Evolutionary conservation across 2,797 vertebrate species (phyloP).

Genomic region (Siniperca undulata): DNA sequence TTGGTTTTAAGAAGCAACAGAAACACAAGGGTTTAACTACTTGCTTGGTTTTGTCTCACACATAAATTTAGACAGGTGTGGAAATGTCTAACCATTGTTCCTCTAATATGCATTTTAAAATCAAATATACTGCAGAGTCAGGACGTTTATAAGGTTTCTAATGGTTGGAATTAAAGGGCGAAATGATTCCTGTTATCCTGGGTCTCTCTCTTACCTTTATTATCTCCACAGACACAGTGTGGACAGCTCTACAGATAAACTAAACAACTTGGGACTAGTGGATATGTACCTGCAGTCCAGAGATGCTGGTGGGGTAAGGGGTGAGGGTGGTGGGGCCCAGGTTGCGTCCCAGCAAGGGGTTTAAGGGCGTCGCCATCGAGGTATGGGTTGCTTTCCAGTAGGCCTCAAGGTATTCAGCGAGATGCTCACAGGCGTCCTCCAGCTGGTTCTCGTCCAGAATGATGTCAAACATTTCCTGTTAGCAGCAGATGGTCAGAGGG

Average conservation of each 20-base stretch:
- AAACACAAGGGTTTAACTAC: no score
- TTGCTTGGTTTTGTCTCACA: no score
- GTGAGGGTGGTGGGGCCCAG: slow-evolving; percentile 92
- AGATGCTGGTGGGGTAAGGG: slow-evolving; percentile 94
- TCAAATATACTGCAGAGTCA: not conserved
- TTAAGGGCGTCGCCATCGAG: slow-evolving; percentile 92
- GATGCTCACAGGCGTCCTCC: slow-evolving; percentile 96
- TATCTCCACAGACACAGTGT: not conserved
- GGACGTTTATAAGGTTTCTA: not conserved
- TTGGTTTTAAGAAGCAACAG: no score
- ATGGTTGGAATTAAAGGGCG: not conserved
- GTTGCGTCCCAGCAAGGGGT: slow-evolving; percentile 94
- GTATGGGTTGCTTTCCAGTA: slow-evolving; percentile 98
- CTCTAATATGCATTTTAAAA: not conserved
- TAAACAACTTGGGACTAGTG: not conserved
- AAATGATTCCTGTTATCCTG: not conserved
- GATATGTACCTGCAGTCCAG: slow-evolving; percentile 91
- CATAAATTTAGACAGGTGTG: no score
- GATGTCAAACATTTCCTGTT: slow-evolving; percentile 98
- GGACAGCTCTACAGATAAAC: not conserved
- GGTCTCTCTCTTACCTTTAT: not conserved
- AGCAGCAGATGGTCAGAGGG: slow-evolving; percentile 41
- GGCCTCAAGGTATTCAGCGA: slow-evolving; percentile 96
- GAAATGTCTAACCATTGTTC: not conserved
- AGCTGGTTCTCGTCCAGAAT: slow-evolving; percentile 98